Conservation (phyloP, 2,113 vertebrate species). For the Hystrix brachyura region DNA sequence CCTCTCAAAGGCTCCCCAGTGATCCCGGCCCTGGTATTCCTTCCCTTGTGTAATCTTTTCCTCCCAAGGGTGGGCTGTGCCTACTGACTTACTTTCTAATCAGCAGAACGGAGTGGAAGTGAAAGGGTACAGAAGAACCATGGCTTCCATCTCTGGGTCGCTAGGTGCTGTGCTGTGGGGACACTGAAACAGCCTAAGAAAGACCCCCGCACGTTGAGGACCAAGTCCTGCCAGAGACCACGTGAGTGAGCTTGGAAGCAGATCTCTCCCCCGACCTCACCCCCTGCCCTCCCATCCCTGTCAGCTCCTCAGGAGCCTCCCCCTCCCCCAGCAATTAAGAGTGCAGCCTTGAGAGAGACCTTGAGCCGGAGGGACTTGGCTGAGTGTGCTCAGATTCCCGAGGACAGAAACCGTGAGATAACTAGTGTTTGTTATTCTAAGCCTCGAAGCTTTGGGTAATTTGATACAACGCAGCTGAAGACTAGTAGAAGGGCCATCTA, state of each 20-base stretch:
- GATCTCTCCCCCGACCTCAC: no score
- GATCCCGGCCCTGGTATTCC: background rate
- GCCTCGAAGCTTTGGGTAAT: background rate
- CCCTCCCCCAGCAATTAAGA: background rate
- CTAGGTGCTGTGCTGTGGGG: background rate
- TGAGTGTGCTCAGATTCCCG: background rate
- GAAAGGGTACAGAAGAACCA: background rate
- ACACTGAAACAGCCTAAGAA: background rate
- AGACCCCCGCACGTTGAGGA: background rate
- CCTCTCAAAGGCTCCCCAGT: background rate
- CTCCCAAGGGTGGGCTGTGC: background rate
- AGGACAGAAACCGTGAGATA: background rate
- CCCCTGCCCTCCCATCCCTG: no score
- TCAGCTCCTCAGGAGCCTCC: background rate
- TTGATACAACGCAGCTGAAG: background rate
- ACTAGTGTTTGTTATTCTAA: background rate
- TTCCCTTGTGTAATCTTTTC: background rate
- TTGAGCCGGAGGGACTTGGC: background rate
- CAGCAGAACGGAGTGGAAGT: background rate
- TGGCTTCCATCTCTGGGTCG: background rate
- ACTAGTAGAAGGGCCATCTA: background rate
- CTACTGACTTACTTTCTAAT: background rate
- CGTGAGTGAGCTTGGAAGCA: background rate
- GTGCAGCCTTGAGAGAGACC: background rate
- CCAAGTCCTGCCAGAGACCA: background rate